phyloP scores from a whole-genome alignment of 2,113 vertebrate species.

The Cromileptes altivelis region DNA sequence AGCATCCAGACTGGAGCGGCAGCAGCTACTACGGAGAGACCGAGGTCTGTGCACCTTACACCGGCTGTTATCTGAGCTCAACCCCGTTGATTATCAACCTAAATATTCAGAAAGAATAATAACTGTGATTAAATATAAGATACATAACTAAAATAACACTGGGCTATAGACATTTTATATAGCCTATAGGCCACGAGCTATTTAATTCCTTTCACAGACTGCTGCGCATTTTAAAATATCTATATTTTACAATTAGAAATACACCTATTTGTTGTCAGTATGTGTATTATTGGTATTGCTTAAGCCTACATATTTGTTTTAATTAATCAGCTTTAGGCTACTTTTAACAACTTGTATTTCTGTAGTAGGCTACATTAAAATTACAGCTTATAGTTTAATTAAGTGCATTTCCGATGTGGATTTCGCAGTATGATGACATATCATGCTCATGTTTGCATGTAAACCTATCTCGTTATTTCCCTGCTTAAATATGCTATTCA shows the following conservation, averaged over 20 bases:
- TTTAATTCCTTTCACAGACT: too few species aligned
- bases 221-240: too few species aligned
- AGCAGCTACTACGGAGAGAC: constrained; percentile 91
- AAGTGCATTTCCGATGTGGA: background rate
- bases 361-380: background rate
- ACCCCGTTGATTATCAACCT: background rate
- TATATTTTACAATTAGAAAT: too few species aligned
- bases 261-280: background rate
- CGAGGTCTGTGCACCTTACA: constrained; percentile 82
- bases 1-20: constrained; percentile 93
- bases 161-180: too few species aligned
- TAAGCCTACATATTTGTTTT: too few species aligned
- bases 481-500: too few species aligned
- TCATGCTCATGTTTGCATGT: too few species aligned
- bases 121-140: constrained; percentile 14
- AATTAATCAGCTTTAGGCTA: background rate
- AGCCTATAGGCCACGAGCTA: too few species aligned
- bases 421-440: background rate
- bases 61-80: constrained; percentile 71
- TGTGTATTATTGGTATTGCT: background rate
- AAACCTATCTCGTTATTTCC: too few species aligned
- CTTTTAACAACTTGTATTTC: background rate
- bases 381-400: background rate
- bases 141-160: too few species aligned
- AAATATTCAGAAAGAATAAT: constrained; percentile 83